Base-by-base conservation (phyloP, 2,888 invertebrate genomes). In the Drosophila lutescens region DNA sequence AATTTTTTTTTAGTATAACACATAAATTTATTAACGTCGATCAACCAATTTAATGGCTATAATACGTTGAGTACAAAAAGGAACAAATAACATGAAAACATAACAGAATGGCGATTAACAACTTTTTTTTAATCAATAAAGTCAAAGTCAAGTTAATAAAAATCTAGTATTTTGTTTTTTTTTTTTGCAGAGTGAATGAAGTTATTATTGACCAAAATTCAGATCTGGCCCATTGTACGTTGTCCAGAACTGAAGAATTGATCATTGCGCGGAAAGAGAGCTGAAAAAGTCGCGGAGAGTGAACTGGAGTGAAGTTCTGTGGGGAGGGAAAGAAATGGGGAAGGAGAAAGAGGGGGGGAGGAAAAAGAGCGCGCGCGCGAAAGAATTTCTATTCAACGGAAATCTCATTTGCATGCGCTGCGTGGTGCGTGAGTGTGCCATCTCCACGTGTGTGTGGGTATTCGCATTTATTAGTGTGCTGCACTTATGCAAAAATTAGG, bases 241-340 rank as follows among this genome's bases (percentile, higher is more conserved):
- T 30, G 10, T 43, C 2, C 69, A 72, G 78, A 80, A 72, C 81
- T 76, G 78, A 66, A 80, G 79, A 66, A 67, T 83, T 75, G 84
- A 81, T 86, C 86, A 68, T 20, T 47, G 41, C 54, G 55, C 38
- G 68, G 53, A 54, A 38, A 54, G 41, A n/a, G 51, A 56, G 46
- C 59, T 9, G 15, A 30, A n/a, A 38, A 38, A 30, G 30, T 46
- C 30, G 10, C 15, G 10, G 26, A 6, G 44, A 44, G 60, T 6
- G 20, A 20, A 13, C 17, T 20, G 15, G 10, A 15, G 41, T 36
- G 32, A 34, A 50, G 13, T 10, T 32, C 51, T 53, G 54, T 9
- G 58, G 34, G 13, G 30, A 43, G 32, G 32, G 34, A 12, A 5
- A 34, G 12, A 32, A 23, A 10, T 43, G 30, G 15, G n/a, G 20